Evolutionary conservation across 2,888 invertebrate species (phyloP).

Genomic region (Drosophila ochracea): DNA sequence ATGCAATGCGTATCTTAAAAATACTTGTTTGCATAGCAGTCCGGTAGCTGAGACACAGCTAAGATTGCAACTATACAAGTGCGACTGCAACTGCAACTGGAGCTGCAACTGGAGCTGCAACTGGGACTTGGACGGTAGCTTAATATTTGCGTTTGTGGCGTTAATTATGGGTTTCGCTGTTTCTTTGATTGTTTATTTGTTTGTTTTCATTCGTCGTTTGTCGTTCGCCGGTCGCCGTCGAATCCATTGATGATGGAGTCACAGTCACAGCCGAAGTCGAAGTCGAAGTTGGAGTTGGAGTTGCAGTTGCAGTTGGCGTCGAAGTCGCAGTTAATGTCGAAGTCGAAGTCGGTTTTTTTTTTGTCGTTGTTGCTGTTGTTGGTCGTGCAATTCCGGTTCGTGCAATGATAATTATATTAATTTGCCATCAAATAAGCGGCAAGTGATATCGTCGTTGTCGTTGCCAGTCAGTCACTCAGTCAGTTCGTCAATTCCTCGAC

Average conservation of each 20-base stretch:
- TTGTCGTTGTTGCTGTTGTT: conserved; percentile 49
- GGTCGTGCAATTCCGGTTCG: conserved; percentile 79
- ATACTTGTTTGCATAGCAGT: conserved; percentile 22
- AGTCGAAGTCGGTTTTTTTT: not conserved
- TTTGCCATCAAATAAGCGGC: conserved; percentile 76
- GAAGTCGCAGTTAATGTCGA: not conserved
- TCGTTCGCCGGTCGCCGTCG: conserved; percentile 19
- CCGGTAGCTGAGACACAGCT: conserved; percentile 7
- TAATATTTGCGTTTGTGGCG: conserved; percentile 81
- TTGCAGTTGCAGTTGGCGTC: not conserved
- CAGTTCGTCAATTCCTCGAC: conserved; percentile 40
- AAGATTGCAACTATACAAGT: conserved; percentile 60
- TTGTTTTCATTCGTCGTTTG: conserved; percentile 41
- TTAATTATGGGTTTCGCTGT: conserved; percentile 76
- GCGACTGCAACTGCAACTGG: not conserved
- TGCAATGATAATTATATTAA: conserved; percentile 82
- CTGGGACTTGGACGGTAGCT: conserved; percentile 42
- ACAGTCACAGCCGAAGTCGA: not conserved
- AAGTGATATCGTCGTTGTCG: conserved; percentile 61
- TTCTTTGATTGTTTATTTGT: conserved; percentile 81
- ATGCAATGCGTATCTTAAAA: conserved; percentile 50
- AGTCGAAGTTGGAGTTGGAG: not conserved
- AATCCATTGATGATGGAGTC: conserved; percentile 46
- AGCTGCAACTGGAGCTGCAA: not conserved
- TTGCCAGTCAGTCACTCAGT: conserved; percentile 24